Conservation (phyloP, 2,888 invertebrate genomes). For the Conchocele bisecta region DNA sequence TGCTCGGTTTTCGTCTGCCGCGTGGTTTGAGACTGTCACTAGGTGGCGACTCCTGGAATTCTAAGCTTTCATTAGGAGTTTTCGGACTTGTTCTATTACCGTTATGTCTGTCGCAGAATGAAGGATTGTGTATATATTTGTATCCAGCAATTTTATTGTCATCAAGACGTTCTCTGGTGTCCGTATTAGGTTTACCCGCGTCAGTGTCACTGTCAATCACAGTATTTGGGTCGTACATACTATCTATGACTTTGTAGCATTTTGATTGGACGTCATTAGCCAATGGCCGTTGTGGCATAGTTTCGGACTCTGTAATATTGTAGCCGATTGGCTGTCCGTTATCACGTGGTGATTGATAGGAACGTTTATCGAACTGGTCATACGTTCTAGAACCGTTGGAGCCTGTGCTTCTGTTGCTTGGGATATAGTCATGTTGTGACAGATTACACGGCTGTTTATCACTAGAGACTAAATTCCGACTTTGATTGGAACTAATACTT, state of each 20-base stretch:
- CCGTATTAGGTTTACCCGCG: not conserved
- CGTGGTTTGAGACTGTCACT: slow-evolving; percentile 32
- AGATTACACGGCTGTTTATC: too few relatives aligned
- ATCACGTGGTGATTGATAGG: too few relatives aligned
- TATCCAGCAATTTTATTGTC: slow-evolving; percentile 43
- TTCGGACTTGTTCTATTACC: slow-evolving; percentile 33
- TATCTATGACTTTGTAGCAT: not conserved
- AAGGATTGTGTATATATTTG: slow-evolving; percentile 51
- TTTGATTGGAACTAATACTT: slow-evolving; percentile 7
- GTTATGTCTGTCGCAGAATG: slow-evolving; percentile 42
- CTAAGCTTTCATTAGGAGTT: slow-evolving; percentile 46
- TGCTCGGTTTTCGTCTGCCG: slow-evolving; percentile 27
- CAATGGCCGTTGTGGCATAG: too few relatives aligned
- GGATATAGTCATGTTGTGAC: too few relatives aligned
- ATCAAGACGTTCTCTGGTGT: slow-evolving; percentile 20
- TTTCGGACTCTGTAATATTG: too few relatives aligned
- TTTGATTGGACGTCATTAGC: not conserved
- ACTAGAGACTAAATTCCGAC: too few relatives aligned
- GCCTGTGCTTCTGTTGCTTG: too few relatives aligned
- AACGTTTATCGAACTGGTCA: too few relatives aligned
- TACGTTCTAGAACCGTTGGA: too few relatives aligned
- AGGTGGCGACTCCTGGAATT: slow-evolving; percentile 28
- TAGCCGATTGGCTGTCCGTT: too few relatives aligned
- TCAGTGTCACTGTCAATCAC: not conserved
- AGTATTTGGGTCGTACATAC: not conserved